Conservation (phyloP, 2,888 invertebrate species). For the Neoscelio sp. region DNA sequence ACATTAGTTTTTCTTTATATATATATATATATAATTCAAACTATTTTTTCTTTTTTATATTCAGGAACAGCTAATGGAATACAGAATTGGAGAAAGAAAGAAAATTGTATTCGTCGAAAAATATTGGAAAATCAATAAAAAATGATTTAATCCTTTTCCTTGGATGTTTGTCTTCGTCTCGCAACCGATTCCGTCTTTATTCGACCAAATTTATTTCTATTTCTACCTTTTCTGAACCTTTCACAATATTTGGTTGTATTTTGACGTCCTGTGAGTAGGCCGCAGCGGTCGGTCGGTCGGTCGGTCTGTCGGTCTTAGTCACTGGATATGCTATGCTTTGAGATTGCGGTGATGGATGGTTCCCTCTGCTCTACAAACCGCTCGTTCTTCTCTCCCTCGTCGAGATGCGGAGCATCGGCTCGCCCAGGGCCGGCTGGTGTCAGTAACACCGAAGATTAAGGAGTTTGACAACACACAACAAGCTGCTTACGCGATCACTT, state of each 20-base stretch:
- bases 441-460: constrained; percentile 68
- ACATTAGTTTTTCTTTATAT: too few species aligned
- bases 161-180: constrained; percentile 49
- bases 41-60: too few species aligned
- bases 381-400: constrained; percentile 65
- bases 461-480: constrained; percentile 67
- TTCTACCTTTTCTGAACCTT: constrained; percentile 83
- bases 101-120: too few species aligned
- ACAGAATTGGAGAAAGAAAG: too few species aligned
- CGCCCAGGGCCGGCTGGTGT: constrained; percentile 70
- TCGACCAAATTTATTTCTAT: constrained; percentile 80
- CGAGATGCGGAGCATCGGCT: constrained; percentile 63
- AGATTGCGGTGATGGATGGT: constrained; percentile 81
- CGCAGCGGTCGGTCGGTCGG: constrained; percentile 69
- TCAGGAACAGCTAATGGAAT: too few species aligned
- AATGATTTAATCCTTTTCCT: constrained; percentile 62
- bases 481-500: constrained; percentile 62
- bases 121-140: constrained; percentile 67
- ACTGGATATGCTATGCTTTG: constrained; percentile 79
- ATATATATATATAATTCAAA: too few species aligned
- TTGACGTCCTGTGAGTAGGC: constrained; percentile 75
- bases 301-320: constrained; percentile 75
- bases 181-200: constrained; percentile 60
- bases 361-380: constrained; percentile 71
- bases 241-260: constrained; percentile 83